A percentile compares a stretch with the other conserved stretches of the same genome.
These are phyloP conservation scores for Chiloscyllium punctatum DNA, from an alignment of 2,797 vertebrate genomes.

Conservation along the genomic window DNA sequence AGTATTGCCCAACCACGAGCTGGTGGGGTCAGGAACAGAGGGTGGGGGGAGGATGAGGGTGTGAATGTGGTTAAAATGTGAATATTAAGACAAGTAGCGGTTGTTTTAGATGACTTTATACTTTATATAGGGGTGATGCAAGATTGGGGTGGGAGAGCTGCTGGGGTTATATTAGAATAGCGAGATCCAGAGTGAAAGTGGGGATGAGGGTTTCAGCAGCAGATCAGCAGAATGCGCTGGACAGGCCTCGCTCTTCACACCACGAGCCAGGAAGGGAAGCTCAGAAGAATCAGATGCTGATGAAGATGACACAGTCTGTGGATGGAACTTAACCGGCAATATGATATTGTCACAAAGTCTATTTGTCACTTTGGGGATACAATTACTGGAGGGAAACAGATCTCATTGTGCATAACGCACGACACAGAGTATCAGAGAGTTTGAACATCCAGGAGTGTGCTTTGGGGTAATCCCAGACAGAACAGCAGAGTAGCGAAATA, in stretches of 20 bases:
- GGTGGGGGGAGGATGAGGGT: too few relatives aligned
- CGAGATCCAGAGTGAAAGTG: background rate
- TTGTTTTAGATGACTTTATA: background rate
- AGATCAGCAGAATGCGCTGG: background rate
- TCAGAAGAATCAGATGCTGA: too few relatives aligned
- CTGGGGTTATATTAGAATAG: too few relatives aligned
- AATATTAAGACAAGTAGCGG: too few relatives aligned
- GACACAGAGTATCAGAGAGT: background rate
- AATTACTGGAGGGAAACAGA: background rate
- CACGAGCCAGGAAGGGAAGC: too few relatives aligned
- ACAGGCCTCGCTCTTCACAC: background rate
- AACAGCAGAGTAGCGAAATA: background rate
- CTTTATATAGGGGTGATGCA: background rate
- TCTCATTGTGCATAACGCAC: background rate
- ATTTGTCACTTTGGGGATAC: background rate
- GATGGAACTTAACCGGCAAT: background rate
- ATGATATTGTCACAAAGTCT: background rate
- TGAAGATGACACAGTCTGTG: background rate
- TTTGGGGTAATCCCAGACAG: background rate
- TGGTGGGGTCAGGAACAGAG: too few relatives aligned
- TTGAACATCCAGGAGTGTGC: background rate
- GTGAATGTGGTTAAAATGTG: too few relatives aligned
- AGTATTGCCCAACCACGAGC: too few relatives aligned
- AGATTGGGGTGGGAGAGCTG: too few relatives aligned
- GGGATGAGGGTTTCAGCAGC: background rate